Percentiles rank a stretch among this genome's conserved stretches.
These are phyloP conservation scores for Chroicocephalus ridibundus DNA, from an alignment of 2,113 vertebrate genomes.

Conservation along the genomic window DNA sequence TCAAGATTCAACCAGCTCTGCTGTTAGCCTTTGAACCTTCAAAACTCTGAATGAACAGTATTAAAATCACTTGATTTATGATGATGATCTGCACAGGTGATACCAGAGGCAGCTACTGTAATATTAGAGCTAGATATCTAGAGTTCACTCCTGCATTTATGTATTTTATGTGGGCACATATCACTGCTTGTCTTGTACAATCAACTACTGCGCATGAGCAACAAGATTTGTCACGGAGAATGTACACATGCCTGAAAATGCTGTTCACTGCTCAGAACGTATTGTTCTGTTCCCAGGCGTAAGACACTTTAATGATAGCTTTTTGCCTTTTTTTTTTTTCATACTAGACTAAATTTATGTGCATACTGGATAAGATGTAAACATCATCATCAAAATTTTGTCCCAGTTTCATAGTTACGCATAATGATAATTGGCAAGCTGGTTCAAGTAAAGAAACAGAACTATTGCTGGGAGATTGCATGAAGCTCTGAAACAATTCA, in stretches of 20 bases:
- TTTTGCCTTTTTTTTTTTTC: neutral
- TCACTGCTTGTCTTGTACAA: neutral
- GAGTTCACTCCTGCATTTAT: neutral
- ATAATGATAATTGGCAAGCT: constrained; percentile 58
- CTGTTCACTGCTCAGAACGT: neutral
- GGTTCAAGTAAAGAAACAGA: constrained; percentile 42
- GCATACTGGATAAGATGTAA: constrained; percentile 54
- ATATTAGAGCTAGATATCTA: neutral
- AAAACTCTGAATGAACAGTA: neutral
- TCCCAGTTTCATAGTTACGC: constrained; percentile 53
- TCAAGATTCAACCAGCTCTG: neutral
- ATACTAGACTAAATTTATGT: constrained; percentile 54
- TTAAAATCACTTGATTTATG: constrained; percentile 19
- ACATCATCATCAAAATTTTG: constrained; percentile 58
- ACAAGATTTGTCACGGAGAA: neutral
- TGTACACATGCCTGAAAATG: neutral
- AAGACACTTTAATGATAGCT: constrained; percentile 6
- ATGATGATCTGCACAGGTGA: neutral
- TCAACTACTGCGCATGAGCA: neutral
- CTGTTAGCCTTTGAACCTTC: constrained; percentile 23
- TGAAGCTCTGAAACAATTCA: constrained; percentile 36
- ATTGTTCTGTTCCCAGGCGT: neutral
- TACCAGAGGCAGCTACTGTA: neutral
- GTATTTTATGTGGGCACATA: neutral
- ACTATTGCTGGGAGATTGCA: constrained; percentile 38